phyloP scores from a whole-genome alignment of 2,888 invertebrate species.

The Catocala sponsa region DNA sequence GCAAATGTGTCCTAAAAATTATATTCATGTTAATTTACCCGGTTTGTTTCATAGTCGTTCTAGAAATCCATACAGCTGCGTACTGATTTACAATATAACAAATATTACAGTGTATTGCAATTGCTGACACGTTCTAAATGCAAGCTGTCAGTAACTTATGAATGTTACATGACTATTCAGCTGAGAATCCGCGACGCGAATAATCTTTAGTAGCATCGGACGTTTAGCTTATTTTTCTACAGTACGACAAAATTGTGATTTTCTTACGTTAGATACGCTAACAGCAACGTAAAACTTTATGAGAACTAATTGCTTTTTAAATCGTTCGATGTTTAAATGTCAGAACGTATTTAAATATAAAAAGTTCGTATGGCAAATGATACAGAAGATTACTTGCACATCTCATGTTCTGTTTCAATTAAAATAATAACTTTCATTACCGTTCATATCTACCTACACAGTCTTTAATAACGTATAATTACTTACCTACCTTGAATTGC shows the following conservation, averaged over 20 bases:
- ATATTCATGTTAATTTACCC: constrained; percentile 5
- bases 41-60: constrained; percentile 7
- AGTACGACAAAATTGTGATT: constrained; percentile 1
- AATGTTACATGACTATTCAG: constrained; percentile 52
- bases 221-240: constrained; percentile 17
- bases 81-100: constrained; percentile 42
- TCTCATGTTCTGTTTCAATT: no score
- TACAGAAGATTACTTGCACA: no score
- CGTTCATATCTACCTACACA: neutral
- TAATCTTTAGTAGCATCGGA: constrained; percentile 34
- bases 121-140: constrained; percentile 47
- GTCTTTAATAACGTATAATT: neutral
- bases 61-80: constrained; percentile 26
- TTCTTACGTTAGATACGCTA: neutral
- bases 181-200: constrained; percentile 38
- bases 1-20: neutral
- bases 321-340: no score
- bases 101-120: constrained; percentile 28
- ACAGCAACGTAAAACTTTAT: neutral
- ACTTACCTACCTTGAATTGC: neutral
- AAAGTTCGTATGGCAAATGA: no score
- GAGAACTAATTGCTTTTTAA: no score
- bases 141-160: constrained; percentile 51
- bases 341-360: no score
- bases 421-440: neutral